Percentiles rank a stretch among this genome's conserved stretches.
phyloP scores from a whole-genome alignment of 2,113 vertebrate species.

The Candoia aspera region DNA sequence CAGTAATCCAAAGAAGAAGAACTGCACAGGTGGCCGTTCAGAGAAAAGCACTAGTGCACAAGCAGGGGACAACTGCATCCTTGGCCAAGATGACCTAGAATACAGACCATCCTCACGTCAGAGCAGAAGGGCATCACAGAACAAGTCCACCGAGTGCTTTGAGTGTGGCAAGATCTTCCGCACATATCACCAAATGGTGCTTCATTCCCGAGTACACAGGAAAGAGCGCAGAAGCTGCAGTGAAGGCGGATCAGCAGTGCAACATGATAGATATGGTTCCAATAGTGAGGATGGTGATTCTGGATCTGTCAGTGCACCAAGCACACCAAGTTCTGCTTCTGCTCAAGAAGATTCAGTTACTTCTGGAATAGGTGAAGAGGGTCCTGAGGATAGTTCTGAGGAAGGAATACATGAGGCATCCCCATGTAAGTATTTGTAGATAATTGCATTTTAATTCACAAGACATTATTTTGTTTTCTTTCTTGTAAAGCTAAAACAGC shows the following conservation, averaged over 20 bases:
- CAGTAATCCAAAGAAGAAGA: slow-evolving; percentile 73
- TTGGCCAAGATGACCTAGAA: slow-evolving; percentile 77
- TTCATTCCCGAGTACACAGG: slow-evolving; percentile 90
- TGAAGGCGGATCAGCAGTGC: slow-evolving; percentile 63
- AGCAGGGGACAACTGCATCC: slow-evolving; percentile 69
- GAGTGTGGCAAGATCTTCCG: slow-evolving; percentile 95
- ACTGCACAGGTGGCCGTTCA: slow-evolving; percentile 61
- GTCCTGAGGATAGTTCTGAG: slow-evolving; percentile 77
- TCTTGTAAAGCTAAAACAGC: accelerated
- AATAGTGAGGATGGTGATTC: slow-evolving; percentile 87
- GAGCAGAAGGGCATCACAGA: slow-evolving; percentile 76
- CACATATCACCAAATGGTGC: slow-evolving; percentile 94
- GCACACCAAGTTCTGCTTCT: slow-evolving; percentile 81
- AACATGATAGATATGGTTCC: slow-evolving; percentile 78
- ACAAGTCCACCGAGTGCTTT: slow-evolving; percentile 89
- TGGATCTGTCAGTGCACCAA: slow-evolving; percentile 81
- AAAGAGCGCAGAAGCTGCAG: slow-evolving; percentile 73
- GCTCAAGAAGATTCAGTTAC: slow-evolving; percentile 78
- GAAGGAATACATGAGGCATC: slow-evolving; percentile 65
- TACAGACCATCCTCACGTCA: slow-evolving; percentile 83
- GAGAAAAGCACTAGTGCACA: slow-evolving; percentile 58
- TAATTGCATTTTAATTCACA: neutral
- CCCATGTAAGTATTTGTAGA: slow-evolving; percentile 66
- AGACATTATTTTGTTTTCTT: neutral
- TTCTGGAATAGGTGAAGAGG: slow-evolving; percentile 78